These are phyloP conservation scores for Manis pentadactyla DNA, from an alignment of 2,797 vertebrate genomes.

Conservation along the genomic window DNA sequence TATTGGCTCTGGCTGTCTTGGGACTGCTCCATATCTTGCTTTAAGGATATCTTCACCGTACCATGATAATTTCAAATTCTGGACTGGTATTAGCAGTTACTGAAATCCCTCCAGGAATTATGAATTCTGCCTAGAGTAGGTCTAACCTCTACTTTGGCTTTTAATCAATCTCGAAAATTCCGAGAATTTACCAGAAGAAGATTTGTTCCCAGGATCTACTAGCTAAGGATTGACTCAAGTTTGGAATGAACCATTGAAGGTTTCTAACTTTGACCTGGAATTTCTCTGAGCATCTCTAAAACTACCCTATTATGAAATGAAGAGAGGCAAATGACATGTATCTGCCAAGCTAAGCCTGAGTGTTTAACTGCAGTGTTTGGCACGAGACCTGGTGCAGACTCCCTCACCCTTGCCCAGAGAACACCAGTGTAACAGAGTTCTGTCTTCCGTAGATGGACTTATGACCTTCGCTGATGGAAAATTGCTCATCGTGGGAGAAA, in stretches of 20 bases:
- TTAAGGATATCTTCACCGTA: neutral
- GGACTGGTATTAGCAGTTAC: neutral
- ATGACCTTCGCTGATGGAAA: conserved; percentile 91
- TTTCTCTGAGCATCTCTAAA: neutral
- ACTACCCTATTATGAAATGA: neutral
- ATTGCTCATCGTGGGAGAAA: conserved; percentile 90
- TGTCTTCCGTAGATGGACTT: conserved; percentile 91
- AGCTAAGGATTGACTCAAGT: neutral
- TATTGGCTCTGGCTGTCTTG: neutral
- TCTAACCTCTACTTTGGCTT: neutral
- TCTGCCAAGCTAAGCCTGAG: neutral
- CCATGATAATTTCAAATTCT: neutral
- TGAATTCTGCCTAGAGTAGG: neutral
- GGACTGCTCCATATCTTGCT: neutral
- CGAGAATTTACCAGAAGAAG: neutral
- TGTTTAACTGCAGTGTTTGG: neutral
- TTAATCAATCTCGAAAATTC: neutral
- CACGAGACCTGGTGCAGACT: neutral
- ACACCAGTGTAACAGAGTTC: neutral
- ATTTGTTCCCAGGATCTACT: neutral
- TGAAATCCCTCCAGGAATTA: neutral
- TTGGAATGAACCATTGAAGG: neutral
- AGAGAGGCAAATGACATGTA: neutral
- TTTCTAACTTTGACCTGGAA: neutral
- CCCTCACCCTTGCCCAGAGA: neutral